Evolutionary conservation across 2,888 invertebrate genomes (phyloP).

Genomic region (Monoplex corrugatus): DNA sequence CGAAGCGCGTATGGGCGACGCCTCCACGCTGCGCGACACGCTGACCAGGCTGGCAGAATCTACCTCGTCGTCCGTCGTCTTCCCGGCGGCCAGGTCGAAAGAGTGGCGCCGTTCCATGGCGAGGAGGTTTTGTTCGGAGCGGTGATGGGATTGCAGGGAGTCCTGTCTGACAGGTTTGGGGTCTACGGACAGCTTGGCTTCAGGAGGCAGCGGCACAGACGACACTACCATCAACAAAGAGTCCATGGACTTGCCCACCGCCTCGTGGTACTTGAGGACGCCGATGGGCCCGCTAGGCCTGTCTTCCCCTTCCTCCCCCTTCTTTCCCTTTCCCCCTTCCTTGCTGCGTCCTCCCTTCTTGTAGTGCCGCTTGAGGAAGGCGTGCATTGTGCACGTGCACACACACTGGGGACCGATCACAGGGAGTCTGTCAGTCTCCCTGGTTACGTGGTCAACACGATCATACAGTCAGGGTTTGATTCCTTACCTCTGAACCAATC

Average conservation of each 20-base stretch:
- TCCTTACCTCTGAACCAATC: not conserved
- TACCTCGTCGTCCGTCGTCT: conserved; percentile 24
- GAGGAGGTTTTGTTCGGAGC: conserved; percentile 40
- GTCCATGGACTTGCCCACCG: conserved; percentile 61
- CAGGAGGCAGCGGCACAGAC: conserved; percentile 57
- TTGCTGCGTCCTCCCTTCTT: conserved; percentile 51
- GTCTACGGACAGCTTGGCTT: conserved; percentile 43
- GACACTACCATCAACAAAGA: conserved; percentile 60
- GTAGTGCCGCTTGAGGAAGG: conserved; percentile 46
- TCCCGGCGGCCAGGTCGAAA: conserved; percentile 29
- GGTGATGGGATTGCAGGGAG: not conserved
- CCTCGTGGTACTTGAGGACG: conserved; percentile 51
- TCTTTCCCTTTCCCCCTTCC: conserved; percentile 30
- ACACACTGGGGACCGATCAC: not conserved
- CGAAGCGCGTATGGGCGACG: conserved; percentile 9
- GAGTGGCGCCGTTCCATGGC: conserved; percentile 46
- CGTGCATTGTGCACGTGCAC: conserved; percentile 35
- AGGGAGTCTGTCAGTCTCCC: not conserved
- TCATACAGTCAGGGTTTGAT: not conserved
- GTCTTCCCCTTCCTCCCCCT: not conserved
- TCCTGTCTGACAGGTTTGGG: not conserved
- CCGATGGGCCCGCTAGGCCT: not conserved
- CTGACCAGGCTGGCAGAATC: conserved; percentile 9
- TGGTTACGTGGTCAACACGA: not conserved
- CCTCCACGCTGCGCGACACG: conserved; percentile 41